Percentiles rank a stretch among this genome's conserved stretches.
phyloP scores from a whole-genome alignment of 2,113 vertebrate genomes.

The Syngnathoides biaculeatus region DNA sequence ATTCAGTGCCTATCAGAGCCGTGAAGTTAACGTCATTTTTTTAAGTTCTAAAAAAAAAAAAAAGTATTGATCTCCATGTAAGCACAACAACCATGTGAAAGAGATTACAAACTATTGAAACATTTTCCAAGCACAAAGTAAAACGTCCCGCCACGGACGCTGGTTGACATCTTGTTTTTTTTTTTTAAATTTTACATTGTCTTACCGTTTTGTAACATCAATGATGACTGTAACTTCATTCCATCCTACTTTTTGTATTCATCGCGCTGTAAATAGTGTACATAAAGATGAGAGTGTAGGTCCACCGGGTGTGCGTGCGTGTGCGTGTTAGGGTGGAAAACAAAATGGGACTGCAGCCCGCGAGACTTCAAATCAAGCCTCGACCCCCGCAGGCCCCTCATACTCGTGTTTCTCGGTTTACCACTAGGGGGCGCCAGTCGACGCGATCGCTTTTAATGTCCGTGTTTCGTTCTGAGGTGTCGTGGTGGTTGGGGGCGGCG shows the following conservation, averaged over 20 bases:
- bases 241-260: constrained; percentile 69
- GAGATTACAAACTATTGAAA: neutral
- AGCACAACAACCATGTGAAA: neutral
- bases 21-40: constrained; percentile 10
- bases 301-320: constrained; percentile 40
- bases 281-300: constrained; percentile 64
- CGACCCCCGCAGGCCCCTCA: constrained; percentile 27
- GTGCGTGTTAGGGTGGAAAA: constrained; percentile 44
- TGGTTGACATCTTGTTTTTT: constrained; percentile 10
- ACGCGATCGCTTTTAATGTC: constrained; percentile 44
- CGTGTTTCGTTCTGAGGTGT: neutral
- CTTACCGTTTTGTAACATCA: constrained; percentile 56
- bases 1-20: constrained; percentile 58
- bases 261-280: constrained; percentile 78
- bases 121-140: neutral
- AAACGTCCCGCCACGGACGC: neutral
- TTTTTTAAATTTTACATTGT: neutral
- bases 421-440: constrained; percentile 35
- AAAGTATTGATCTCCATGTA: neutral
- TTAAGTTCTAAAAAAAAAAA: neutral
- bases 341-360: constrained; percentile 60
- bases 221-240: constrained; percentile 60
- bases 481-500: constrained; percentile 13
- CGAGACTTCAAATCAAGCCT: constrained; percentile 45
- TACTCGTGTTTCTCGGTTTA: constrained; percentile 52